Percentiles rank a stretch among this genome's conserved stretches.
Evolutionary conservation across 2,113 vertebrate genomes (phyloP).

Genomic region (human (Homo sapiens)): GRCh38 chr1:17272001-17272500

Average conservation of each 20-base stretch:
- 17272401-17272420: background rate
- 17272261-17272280: background rate
- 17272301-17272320: background rate
- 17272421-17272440: background rate
- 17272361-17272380: background rate
- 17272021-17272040: accelerated
- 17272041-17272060: background rate
- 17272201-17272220: background rate
- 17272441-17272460: background rate
- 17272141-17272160: background rate
- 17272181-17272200: background rate
- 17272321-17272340: background rate
- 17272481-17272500: too few relatives aligned
- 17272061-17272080: background rate
- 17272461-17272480: background rate
- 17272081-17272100: background rate
- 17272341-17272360: background rate
- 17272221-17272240: background rate
- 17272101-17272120: background rate
- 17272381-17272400: background rate
- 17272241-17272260: background rate
- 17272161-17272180: background rate
- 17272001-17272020: too few relatives aligned
- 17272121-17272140: background rate
- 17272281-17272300: background rate